These are phyloP conservation scores for Hippoglossus stenolepis DNA, from an alignment of 2,113 vertebrate genomes.

Conservation along the genomic window DNA sequence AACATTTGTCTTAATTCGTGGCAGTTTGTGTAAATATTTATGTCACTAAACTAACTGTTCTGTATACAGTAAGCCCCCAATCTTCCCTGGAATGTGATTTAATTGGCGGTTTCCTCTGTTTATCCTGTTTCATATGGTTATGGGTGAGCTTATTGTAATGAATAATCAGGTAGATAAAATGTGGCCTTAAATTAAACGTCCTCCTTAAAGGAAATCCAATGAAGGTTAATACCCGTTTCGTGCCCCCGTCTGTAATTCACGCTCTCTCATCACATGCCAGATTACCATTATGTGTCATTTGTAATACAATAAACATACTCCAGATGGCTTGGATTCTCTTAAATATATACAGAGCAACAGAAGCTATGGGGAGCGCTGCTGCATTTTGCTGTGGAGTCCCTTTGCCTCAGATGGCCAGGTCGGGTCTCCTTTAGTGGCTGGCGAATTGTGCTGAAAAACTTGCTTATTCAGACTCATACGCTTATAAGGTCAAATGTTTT, in stretches of 20 bases:
- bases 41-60: constrained; percentile 80
- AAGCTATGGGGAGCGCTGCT: constrained; percentile 70
- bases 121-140: constrained; percentile 77
- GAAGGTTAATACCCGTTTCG: constrained; percentile 76
- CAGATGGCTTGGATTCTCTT: constrained; percentile 80
- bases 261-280: constrained; percentile 82
- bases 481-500: neutral
- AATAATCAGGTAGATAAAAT: constrained; percentile 83
- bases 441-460: constrained; percentile 22
- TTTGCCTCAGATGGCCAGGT: constrained; percentile 30
- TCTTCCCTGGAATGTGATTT: constrained; percentile 81
- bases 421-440: constrained; percentile 32
- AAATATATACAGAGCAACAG: constrained; percentile 77
- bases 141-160: constrained; percentile 78
- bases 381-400: constrained; percentile 51
- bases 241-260: constrained; percentile 73
- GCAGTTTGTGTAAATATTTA: constrained; percentile 84
- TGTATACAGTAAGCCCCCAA: constrained; percentile 80
- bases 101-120: constrained; percentile 86
- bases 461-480: constrained; percentile 19
- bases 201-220: constrained; percentile 79
- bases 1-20: constrained; percentile 82
- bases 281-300: constrained; percentile 85
- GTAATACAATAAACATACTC: constrained; percentile 82
- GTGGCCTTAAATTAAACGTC: constrained; percentile 80